Conservation (phyloP, 2,113 vertebrate genomes). For the Amazona vittata region DNA sequence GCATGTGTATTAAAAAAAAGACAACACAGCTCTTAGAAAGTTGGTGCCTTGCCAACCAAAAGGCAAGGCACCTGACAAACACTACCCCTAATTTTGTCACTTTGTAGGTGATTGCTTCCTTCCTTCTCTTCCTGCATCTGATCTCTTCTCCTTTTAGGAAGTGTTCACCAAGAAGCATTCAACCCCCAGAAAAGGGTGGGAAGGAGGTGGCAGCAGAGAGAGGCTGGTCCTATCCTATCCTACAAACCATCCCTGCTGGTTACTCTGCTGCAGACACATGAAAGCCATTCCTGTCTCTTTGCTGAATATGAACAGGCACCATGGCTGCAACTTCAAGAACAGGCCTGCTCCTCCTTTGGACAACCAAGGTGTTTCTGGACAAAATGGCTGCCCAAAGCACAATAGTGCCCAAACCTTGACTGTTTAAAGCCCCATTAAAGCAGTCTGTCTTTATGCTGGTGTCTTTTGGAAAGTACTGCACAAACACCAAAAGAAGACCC, state of each 20-base stretch:
- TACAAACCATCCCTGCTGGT: neutral
- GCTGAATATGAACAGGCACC: neutral
- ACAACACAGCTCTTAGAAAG: neutral
- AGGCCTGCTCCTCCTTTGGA: neutral
- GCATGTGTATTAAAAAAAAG: neutral
- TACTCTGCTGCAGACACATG: neutral
- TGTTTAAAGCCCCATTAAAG: neutral
- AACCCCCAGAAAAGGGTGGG: slow-evolving; percentile 11
- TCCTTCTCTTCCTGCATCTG: slow-evolving; percentile 55
- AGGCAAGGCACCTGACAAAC: slow-evolving; percentile 50
- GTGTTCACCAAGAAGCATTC: slow-evolving; percentile 42
- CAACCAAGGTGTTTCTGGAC: neutral
- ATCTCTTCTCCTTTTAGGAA: slow-evolving; percentile 55
- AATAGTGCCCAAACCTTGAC: neutral
- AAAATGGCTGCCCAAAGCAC: neutral
- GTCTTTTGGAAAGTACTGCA: neutral
- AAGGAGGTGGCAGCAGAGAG: neutral
- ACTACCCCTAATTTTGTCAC: slow-evolving; percentile 32
- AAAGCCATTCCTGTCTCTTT: neutral
- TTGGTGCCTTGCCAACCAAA: neutral
- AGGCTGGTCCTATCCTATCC: neutral
- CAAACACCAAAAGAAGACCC: neutral
- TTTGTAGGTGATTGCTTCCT: slow-evolving; percentile 68
- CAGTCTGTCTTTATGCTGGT: neutral
- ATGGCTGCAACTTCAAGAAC: neutral